phyloP scores from a whole-genome alignment of 2,113 vertebrate species.

The Thalassarche chlororhynchos region DNA sequence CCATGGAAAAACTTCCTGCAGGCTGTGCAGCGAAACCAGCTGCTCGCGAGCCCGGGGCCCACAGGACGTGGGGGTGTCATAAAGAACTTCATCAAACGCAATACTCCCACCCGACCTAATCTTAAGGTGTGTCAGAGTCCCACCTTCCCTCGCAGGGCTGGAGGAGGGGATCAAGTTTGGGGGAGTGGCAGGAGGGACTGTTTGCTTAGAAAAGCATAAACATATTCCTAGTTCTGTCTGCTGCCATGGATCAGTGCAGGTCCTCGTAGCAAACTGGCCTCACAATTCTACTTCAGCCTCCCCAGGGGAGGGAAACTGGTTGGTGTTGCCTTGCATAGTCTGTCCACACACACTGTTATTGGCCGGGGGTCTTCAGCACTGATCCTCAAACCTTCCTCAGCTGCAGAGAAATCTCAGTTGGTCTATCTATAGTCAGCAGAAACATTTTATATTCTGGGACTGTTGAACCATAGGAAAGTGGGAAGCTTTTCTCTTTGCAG shows the following conservation, averaged over 20 bases:
- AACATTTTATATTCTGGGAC: not conserved
- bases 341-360: rapidly evolving
- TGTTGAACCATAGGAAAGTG: not conserved
- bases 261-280: not conserved
- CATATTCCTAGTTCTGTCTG: not conserved
- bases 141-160: not conserved
- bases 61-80: slow-evolving; percentile 70
- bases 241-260: not conserved
- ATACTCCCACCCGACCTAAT: slow-evolving; percentile 77
- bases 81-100: slow-evolving; percentile 88
- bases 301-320: too few relatives aligned
- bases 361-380: not conserved
- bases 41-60: slow-evolving; percentile 81
- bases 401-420: not conserved
- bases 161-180: not conserved
- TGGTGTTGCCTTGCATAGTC: not conserved
- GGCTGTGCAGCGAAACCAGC: slow-evolving; percentile 88
- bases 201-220: not conserved
- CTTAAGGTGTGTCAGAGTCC: slow-evolving; percentile 75
- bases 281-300: not conserved
- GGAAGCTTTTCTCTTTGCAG: not conserved
- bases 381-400: not conserved
- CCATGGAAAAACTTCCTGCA: slow-evolving; percentile 89
- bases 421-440: not conserved
- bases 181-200: not conserved